A percentile compares a stretch with the other conserved stretches of the same genome.
These are phyloP conservation scores for Ivindomyrus marchei DNA, from an alignment of 2,113 vertebrate species.

Conservation along the genomic window DNA sequence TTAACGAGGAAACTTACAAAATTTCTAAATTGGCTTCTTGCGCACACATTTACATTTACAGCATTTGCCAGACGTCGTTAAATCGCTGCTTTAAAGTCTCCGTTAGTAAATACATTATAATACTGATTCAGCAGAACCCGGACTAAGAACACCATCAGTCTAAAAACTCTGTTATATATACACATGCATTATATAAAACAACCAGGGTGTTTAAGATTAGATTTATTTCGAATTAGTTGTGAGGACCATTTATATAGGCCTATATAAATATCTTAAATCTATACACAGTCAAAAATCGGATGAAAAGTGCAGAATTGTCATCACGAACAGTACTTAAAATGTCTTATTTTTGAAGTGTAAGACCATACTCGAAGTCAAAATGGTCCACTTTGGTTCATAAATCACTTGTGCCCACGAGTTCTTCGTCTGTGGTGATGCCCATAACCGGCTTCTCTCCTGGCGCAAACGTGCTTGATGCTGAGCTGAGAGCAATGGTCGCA, in stretches of 20 bases:
- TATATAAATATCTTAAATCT: conserved; percentile 14
- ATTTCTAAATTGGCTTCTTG: background rate
- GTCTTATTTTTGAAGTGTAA: background rate
- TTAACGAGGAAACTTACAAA: background rate
- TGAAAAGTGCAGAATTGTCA: conserved; percentile 43
- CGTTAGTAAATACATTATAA: background rate
- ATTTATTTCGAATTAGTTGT: conserved; percentile 4
- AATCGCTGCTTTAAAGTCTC: background rate
- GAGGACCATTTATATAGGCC: conserved; percentile 45
- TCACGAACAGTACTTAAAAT: background rate
- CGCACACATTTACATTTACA: background rate
- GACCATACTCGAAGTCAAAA: background rate
- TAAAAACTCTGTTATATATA: background rate
- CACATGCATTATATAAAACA: background rate
- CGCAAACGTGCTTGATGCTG: conserved; percentile 75
- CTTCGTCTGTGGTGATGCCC: conserved; percentile 48
- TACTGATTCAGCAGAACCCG: background rate
- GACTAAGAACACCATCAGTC: background rate
- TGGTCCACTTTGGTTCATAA: background rate
- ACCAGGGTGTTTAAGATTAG: background rate
- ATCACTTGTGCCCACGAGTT: conserved; percentile 53
- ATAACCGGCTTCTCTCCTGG: conserved; percentile 42
- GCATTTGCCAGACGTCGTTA: background rate
- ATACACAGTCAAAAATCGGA: conserved; percentile 11
- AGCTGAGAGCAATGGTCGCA: conserved; percentile 81